Evolutionary conservation across 1,140 invertebrate species (phyloP).

Genomic region (Arion vulgaris): DNA sequence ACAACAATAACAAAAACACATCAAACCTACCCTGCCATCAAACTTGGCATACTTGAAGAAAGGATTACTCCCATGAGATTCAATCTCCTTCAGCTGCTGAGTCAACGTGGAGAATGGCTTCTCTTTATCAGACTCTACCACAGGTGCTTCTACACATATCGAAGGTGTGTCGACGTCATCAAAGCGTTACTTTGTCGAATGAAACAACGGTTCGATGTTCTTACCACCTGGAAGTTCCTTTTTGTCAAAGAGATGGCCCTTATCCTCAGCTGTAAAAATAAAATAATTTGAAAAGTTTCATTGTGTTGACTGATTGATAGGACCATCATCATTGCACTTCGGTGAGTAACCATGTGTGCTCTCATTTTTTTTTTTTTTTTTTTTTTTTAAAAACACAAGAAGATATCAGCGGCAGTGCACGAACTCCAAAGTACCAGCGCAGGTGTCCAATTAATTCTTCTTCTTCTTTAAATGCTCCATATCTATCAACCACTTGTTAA

Average conservation of each 20-base stretch:
- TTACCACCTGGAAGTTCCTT: constrained; percentile 47
- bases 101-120: constrained; percentile 76
- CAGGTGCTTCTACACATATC: neutral
- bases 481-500: too few species aligned
- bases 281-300: too few species aligned
- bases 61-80: constrained; percentile 71
- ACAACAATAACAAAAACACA: too few species aligned
- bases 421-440: too few species aligned
- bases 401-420: too few species aligned
- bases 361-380: too few species aligned
- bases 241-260: constrained; percentile 80
- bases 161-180: neutral
- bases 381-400: too few species aligned
- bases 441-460: too few species aligned
- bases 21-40: constrained; percentile 79
- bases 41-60: constrained; percentile 92
- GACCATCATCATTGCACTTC: too few species aligned
- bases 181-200: neutral
- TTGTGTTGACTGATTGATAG: too few species aligned
- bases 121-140: neutral
- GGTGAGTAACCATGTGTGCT: too few species aligned
- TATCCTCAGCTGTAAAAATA: constrained; percentile 75
- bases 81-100: constrained; percentile 80
- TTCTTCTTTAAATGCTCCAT: too few species aligned
- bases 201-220: neutral